These are phyloP conservation scores for Piaya cayana DNA, from an alignment of 2,113 vertebrate species.

Conservation along the genomic window DNA sequence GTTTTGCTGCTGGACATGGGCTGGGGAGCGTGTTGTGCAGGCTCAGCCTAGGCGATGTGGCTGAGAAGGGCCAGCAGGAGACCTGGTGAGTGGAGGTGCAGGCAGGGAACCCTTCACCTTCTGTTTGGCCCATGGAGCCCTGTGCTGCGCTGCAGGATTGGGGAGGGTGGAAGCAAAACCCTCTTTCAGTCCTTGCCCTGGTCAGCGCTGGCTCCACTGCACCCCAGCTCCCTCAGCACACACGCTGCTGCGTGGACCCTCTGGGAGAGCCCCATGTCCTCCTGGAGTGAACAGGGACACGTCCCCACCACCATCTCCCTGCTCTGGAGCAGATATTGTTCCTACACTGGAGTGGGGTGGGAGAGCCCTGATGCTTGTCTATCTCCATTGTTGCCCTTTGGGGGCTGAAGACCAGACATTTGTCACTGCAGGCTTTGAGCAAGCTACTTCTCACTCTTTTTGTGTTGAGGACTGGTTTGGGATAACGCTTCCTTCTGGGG, in stretches of 20 bases:
- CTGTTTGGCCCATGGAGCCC: background rate
- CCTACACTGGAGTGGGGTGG: background rate
- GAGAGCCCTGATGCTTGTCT: background rate
- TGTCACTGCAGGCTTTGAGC: background rate
- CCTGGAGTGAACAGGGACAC: background rate
- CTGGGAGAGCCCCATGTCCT: background rate
- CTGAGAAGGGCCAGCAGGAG: rapidly evolving
- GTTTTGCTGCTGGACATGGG: background rate
- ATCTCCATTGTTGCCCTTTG: background rate
- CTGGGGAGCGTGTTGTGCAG: background rate
- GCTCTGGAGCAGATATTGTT: background rate
- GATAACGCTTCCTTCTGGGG: background rate
- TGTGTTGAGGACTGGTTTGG: background rate
- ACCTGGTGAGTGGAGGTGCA: background rate
- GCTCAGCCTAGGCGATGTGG: rapidly evolving
- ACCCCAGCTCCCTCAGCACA: background rate
- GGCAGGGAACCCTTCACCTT: background rate
- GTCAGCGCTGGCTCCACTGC: background rate
- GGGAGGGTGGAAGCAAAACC: background rate
- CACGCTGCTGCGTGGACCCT: rapidly evolving
- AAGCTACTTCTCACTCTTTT: background rate
- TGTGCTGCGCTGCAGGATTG: background rate
- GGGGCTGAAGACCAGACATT: background rate
- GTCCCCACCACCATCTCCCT: background rate
- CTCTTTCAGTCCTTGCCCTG: background rate